phyloP scores from a whole-genome alignment of 2,797 vertebrate species.

The Poeciliopsis turneri region DNA sequence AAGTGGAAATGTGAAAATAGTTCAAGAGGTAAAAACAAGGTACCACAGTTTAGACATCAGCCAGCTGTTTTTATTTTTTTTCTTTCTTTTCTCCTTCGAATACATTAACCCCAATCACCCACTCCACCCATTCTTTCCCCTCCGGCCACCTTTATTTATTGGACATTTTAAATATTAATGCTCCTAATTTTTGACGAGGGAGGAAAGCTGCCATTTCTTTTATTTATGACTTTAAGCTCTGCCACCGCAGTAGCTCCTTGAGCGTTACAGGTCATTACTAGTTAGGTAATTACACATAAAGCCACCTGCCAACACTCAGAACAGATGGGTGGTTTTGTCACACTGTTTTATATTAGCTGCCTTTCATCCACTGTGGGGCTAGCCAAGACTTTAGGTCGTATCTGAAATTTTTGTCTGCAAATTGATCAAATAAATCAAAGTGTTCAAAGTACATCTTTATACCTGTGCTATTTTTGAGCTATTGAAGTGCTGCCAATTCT shows the following conservation, averaged over 20 bases:
- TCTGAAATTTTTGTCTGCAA: conserved; percentile 14
- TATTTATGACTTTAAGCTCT: conserved; percentile 63
- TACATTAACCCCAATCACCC: conserved; percentile 5
- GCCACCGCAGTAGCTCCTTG: conserved; percentile 32
- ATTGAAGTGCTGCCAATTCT: not conserved
- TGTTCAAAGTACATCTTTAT: not conserved
- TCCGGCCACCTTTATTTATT: conserved; percentile 54
- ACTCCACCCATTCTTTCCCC: not conserved
- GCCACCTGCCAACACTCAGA: conserved; percentile 63
- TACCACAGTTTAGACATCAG: conserved; percentile 29
- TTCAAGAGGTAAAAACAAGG: not conserved
- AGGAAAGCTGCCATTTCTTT: conserved; percentile 54
- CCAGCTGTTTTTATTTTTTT: conserved; percentile 16
- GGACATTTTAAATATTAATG: conserved; percentile 72
- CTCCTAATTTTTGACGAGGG: conserved; percentile 62
- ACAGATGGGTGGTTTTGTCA: conserved; percentile 12
- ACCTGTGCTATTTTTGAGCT: not conserved
- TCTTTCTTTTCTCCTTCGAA: not conserved
- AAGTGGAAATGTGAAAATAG: not conserved
- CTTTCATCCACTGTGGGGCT: conserved; percentile 18
- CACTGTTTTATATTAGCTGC: not conserved
- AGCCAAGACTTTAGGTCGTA: conserved; percentile 24
- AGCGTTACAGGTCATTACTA: conserved; percentile 58
- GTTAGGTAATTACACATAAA: conserved; percentile 58
- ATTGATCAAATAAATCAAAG: not conserved